Evolutionary conservation across 2,797 vertebrate species (phyloP), one percentile per base, ranked within the genome.

Genomic region (Chanos chanos): DNA sequence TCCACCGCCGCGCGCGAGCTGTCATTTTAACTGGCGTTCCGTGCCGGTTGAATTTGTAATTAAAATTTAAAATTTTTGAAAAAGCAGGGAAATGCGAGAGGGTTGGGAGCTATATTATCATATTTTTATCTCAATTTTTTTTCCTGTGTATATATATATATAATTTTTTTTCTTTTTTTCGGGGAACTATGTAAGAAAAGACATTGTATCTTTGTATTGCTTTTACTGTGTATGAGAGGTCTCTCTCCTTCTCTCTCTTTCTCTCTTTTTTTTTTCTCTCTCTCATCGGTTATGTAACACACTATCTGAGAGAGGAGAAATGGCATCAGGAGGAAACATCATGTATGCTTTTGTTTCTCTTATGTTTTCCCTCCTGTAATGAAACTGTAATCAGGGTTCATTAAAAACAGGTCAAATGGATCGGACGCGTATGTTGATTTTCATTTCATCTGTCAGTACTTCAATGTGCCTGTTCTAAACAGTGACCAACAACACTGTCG

Each of bases 321-420:
- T 66, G 58, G 66, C 58, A 76, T 79, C 58, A 53, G 33, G 62
- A 81, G 74, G 73, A 84, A 72, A 60, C 73, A n/a, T n/a, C n/a
- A 39, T 76, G 74, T 81, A 75, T 78, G 70, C 64, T 76, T 82
- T 69, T 79, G 77, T 87, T 85, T 85, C 69, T 81, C 70, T 81
- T 82, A 75, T 83, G 30, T 83, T 40, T 75, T 82, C 76, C 77
- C 80, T 83, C 55, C 86, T 89, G 89, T 89, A 90, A 90, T 90
- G 86, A 75, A 87, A 86, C 80, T 89, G 86, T 90, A 89, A 90
- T 90, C 87, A 89, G 88, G 90, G 88, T 90, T 89, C 81, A 91
- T 90, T 91, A 89, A 88, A 65, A 89, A 74, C 67, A 56, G 81
- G 81, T 75, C 83, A 86, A 82, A 73, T 55, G 45, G 61, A 73